A percentile compares a stretch with the other conserved stretches of the same genome.
These are phyloP conservation scores for Mus spicilegus DNA, from an alignment of 2,113 vertebrate genomes.

Conservation along the genomic window DNA sequence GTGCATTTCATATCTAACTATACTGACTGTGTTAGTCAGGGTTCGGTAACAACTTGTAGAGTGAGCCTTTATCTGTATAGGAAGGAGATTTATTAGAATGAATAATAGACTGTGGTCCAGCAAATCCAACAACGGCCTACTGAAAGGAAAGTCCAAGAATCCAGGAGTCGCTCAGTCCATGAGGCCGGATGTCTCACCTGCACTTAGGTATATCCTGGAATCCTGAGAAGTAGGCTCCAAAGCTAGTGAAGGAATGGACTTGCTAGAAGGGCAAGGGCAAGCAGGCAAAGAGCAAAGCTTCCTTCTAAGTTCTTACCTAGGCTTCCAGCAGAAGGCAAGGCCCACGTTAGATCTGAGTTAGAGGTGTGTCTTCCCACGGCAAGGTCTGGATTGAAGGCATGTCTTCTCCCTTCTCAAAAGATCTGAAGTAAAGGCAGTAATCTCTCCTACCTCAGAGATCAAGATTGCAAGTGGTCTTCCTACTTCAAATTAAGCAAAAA, in stretches of 20 bases:
- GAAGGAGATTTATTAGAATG: neutral
- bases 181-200: neutral
- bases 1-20: slow-evolving; percentile 15
- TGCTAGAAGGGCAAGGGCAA: neutral
- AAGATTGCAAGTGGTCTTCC: neutral
- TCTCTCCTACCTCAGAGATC: neutral
- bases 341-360: neutral
- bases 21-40: neutral
- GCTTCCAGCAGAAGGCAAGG: neutral
- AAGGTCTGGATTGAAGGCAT: neutral
- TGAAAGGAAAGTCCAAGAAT: neutral
- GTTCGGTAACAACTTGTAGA: neutral
- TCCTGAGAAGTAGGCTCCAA: neutral
- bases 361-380: neutral
- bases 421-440: neutral
- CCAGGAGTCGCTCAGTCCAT: neutral
- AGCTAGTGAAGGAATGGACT: neutral
- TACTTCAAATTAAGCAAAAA: neutral
- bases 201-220: neutral
- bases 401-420: neutral
- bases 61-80: neutral
- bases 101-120: neutral
- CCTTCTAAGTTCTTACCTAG: neutral
- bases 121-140: neutral
- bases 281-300: neutral